A percentile compares a stretch with the other conserved stretches of the same genome.
These are phyloP conservation scores for Cloeon dipterum DNA, from an alignment of 2,888 invertebrate genomes.

Conservation along the genomic window DNA sequence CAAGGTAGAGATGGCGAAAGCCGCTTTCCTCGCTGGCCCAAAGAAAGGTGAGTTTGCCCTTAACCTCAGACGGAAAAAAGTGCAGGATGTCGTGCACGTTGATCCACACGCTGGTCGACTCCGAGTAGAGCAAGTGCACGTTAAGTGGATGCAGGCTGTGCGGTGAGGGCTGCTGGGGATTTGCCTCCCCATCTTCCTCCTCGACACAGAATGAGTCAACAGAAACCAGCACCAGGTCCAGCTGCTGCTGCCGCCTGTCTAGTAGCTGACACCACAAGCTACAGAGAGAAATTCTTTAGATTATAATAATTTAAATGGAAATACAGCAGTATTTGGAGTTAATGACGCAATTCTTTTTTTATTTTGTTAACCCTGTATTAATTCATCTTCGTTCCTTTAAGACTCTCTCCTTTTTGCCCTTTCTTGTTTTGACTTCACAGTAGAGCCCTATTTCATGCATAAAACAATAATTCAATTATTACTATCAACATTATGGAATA, in stretches of 20 bases:
- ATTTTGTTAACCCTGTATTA: no score
- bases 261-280: slow-evolving; percentile 86
- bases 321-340: no score
- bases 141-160: neutral
- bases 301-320: no score
- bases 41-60: slow-evolving; percentile 34
- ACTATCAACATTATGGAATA: no score
- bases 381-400: no score
- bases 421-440: no score
- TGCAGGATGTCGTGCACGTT: slow-evolving; percentile 75
- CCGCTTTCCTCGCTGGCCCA: slow-evolving; percentile 89
- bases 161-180: no score
- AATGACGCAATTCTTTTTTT: no score
- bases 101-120: slow-evolving; percentile 65
- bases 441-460: no score
- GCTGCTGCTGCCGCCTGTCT: slow-evolving; percentile 62
- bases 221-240: slow-evolving; percentile 66
- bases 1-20: slow-evolving; percentile 64
- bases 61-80: slow-evolving; percentile 40
- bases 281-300: no score
- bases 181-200: slow-evolving; percentile 14
- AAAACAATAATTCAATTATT: no score
- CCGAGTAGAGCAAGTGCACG: slow-evolving; percentile 20
- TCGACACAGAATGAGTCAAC: slow-evolving; percentile 42
- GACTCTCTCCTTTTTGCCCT: no score